Percentiles rank a stretch among this genome's conserved stretches.
These are phyloP conservation scores for Eubasilissa splendida DNA, from an alignment of 2,888 invertebrate species.

Conservation along the genomic window DNA sequence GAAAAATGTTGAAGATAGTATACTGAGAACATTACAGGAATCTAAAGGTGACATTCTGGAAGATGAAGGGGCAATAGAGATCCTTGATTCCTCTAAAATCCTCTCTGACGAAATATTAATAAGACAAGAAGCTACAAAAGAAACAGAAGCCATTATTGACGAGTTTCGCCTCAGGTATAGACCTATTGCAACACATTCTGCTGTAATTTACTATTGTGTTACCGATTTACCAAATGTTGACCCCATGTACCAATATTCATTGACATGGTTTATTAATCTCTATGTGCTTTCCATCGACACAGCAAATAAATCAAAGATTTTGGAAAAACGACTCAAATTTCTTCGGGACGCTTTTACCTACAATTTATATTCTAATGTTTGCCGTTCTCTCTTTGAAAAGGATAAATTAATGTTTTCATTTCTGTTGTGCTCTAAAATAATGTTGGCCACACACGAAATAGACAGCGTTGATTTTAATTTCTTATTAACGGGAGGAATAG, in stretches of 20 bases:
- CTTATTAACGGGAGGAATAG: slow-evolving; percentile 84
- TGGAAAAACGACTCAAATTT: slow-evolving; percentile 80
- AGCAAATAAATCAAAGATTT: slow-evolving; percentile 80
- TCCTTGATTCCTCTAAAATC: slow-evolving; percentile 88
- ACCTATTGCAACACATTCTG: slow-evolving; percentile 85
- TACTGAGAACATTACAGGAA: slow-evolving; percentile 86
- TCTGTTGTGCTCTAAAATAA: slow-evolving; percentile 82
- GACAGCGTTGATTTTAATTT: slow-evolving; percentile 78
- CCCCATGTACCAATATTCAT: slow-evolving; percentile 92
- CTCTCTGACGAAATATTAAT: slow-evolving; percentile 86
- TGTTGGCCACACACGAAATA: slow-evolving; percentile 74
- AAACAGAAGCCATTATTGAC: slow-evolving; percentile 85
- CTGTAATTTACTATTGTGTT: slow-evolving; percentile 86
- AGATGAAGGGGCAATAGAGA: slow-evolving; percentile 90
- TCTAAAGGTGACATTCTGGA: slow-evolving; percentile 91
- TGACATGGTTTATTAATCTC: slow-evolving; percentile 89
- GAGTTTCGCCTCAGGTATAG: slow-evolving; percentile 82
- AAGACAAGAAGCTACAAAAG: slow-evolving; percentile 84
- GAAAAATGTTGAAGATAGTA: slow-evolving; percentile 90
- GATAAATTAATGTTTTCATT: slow-evolving; percentile 89
- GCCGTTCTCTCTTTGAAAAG: slow-evolving; percentile 88
- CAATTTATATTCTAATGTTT: slow-evolving; percentile 86
- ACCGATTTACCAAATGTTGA: slow-evolving; percentile 88
- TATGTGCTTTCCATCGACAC: slow-evolving; percentile 85
- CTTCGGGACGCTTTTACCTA: slow-evolving; percentile 84